Evolutionary conservation across 1,140 invertebrate species (phyloP), one percentile per base, ranked within the genome.

Genomic region (Dufourea novaeangliae): DNA sequence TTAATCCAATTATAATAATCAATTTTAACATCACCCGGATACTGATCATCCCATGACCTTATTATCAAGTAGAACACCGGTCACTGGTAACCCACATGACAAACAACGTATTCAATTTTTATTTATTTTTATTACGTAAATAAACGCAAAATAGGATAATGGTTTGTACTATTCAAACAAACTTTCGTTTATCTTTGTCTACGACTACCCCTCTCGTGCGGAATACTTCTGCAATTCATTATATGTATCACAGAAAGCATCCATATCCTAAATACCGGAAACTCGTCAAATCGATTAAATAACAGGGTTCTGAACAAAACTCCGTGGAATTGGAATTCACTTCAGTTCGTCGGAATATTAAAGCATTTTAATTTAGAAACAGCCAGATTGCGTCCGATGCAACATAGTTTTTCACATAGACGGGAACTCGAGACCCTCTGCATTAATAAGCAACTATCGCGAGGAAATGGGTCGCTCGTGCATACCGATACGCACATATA

Each of bases 361-460:
- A 29, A 63, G 25, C 32, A n/a, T 50, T 4, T 11, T 61, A 37
- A 72, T 27, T n/a, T 27, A 44, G 17, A 29, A 37, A 61, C 2
- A 7, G 22, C 11, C 32, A 61, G 57, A 3, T 37, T 32, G n/a
- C 5, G 29, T 37, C 29, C 1, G 32, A 22, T 61, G 37, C 22
- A 64, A 29, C 25, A 11, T 27, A 10, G 34, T 29, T 39, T 57
- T 57, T 39, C 34, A 10, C 29, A n/a, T 3, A 2, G 57, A 1
- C 20, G 25, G 8, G 1, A 62, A 46, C 39, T 25, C 17, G 17
- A n/a, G n/a, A 64, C 39, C 46, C 41, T 62, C 39, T 62, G n/a
- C 29, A 37, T 50, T 50, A 46, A 72, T 46, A 72, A 72, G 17
- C 50, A 72, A 32, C 57, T 37, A 50, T n/a, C 27, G 27, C 10